Percentiles rank a stretch among this genome's conserved stretches.
phyloP scores from a whole-genome alignment of 2,888 invertebrate genomes.

The Crematogaster levior region DNA sequence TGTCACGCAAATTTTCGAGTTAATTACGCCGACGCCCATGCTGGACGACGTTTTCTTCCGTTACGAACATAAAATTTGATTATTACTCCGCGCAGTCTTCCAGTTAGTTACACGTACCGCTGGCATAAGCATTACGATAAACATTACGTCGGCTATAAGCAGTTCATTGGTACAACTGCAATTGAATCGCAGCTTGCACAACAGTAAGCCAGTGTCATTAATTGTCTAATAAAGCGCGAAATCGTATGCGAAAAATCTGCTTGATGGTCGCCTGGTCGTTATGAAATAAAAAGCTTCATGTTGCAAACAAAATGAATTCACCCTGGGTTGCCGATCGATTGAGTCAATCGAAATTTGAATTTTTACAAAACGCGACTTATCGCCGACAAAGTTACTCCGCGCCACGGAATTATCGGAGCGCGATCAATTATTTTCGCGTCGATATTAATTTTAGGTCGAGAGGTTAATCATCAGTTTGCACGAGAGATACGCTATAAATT shows the following conservation, averaged over 20 bases:
- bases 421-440: neutral
- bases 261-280: constrained; percentile 30
- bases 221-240: constrained; percentile 47
- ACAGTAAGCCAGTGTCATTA: constrained; percentile 48
- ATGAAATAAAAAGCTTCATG: constrained; percentile 56
- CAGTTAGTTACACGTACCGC: neutral
- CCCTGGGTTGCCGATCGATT: neutral
- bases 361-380: neutral
- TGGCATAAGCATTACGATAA: neutral
- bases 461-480: constrained; percentile 5
- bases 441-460: constrained; percentile 25
- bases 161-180: constrained; percentile 1
- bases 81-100: neutral
- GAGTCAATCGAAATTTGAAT: neutral
- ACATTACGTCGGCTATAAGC: neutral
- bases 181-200: constrained; percentile 41
- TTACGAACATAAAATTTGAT: constrained; percentile 35
- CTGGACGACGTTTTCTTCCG: neutral
- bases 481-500: constrained; percentile 18
- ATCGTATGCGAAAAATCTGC: constrained; percentile 50
- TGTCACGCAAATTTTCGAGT: constrained; percentile 44
- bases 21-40: constrained; percentile 33
- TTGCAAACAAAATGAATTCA: neutral
- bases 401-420: constrained; percentile 26
- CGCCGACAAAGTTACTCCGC: neutral